Evolutionary conservation across 1,140 invertebrate genomes (phyloP).

Genomic region (Holotrichia oblita): DNA sequence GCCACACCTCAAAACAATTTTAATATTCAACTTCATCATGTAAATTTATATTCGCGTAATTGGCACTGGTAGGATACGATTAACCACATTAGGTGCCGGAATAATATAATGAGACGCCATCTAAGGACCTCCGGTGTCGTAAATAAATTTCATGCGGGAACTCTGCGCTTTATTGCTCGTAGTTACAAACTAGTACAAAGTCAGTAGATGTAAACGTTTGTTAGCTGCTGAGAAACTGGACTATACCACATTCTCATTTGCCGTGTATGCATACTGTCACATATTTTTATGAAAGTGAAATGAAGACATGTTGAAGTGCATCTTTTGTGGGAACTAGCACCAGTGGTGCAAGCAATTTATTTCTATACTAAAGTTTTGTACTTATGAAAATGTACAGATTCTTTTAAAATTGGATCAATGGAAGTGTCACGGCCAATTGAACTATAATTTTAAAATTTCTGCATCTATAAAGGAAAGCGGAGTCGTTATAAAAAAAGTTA

Average conservation of each 20-base stretch:
- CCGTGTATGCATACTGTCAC: background rate
- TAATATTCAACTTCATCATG: conserved; percentile 12
- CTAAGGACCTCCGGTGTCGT: conserved; percentile 15
- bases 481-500: too few relatives aligned
- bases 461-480: too few relatives aligned
- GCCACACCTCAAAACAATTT: background rate
- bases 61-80: conserved; percentile 10
- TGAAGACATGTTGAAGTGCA: background rate
- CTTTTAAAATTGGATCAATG: too few relatives aligned
- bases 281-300: background rate
- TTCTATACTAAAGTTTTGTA: too few relatives aligned
- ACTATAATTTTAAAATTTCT: too few relatives aligned
- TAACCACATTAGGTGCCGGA: conserved; percentile 27
- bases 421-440: too few relatives aligned
- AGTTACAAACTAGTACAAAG: conserved; percentile 3
- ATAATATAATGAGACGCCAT: conserved; percentile 35
- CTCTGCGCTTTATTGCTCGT: background rate
- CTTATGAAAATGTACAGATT: too few relatives aligned
- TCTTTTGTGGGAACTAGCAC: too few relatives aligned
- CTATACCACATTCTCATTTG: background rate
- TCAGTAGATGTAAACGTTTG: background rate
- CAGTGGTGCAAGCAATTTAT: too few relatives aligned
- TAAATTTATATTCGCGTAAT: conserved; percentile 18
- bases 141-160: conserved; percentile 34
- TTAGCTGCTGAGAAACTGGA: background rate